Base-by-base conservation (phyloP, 2,113 vertebrate species). In the Ramphastos sulfuratus region DNA sequence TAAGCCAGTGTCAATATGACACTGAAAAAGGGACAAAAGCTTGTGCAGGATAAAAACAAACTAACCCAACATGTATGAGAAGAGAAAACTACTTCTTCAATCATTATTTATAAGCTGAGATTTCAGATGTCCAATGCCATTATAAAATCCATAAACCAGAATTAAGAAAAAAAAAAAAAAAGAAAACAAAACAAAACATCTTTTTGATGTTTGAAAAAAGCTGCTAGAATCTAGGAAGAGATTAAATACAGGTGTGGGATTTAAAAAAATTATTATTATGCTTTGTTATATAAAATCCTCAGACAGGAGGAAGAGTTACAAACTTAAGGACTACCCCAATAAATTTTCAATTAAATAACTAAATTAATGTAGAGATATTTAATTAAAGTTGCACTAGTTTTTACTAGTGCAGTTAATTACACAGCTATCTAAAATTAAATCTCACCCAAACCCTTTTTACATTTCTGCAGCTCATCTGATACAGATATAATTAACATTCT, bases 381-480 rank as follows among this genome's bases (percentile, higher is more conserved):
- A 98, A 98, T 98, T 98, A 98, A 97, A 97, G 92, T 88, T 96
- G 76, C 84, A 93, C 91, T 95, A 93, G 87, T 97, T 98, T 97
- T 97, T 97, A 91, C 95, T 97, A 98, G 97, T 97, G 90, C 95
- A 91, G 97, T 97, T 98, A 98, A 98, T 98, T 98, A 97, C 87
- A 82, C 77, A 84, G 54, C 95, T 98, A 97, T 98, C 97, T 97
- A 97, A 98, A 98, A 98, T 98, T 97, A 98, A 98, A 98, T 98
- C 97, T 97, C 86, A 96, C 60, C 86, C 91, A n/a, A 97, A 95
- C 52, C 81, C 42, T 72, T 97, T 98, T 97, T 96, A 96, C 82
- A 87, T 94, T 97, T 96, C 93, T 97, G 94, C 90, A 91, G 92
- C 95, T 97, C 96, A 97, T 98, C 96, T 97, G 97, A 98, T 97